phyloP scores from a whole-genome alignment of 2,113 vertebrate genomes.

The Percina caprodes region DNA sequence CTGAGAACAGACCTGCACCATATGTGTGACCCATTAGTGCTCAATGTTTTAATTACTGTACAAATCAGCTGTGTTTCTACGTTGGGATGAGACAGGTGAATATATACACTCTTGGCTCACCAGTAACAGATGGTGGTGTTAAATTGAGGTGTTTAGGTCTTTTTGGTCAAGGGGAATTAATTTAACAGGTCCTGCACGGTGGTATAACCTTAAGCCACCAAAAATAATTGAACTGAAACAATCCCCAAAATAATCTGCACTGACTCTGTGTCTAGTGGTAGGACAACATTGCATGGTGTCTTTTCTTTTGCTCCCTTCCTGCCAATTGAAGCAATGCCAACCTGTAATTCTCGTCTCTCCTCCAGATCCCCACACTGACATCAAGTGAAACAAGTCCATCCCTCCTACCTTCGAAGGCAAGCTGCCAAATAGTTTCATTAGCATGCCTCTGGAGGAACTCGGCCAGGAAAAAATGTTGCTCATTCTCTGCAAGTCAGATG shows the following conservation, averaged over 20 bases:
- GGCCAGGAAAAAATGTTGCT: slow-evolving; percentile 71
- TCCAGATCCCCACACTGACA: slow-evolving; percentile 74
- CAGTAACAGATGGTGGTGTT: slow-evolving; percentile 57
- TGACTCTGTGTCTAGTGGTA: slow-evolving; percentile 38
- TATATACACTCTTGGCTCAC: slow-evolving; percentile 27
- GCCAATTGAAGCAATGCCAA: slow-evolving; percentile 76
- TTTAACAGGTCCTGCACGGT: slow-evolving; percentile 15
- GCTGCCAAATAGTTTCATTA: slow-evolving; percentile 79
- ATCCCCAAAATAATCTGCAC: slow-evolving; percentile 61
- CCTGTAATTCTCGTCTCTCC: slow-evolving; percentile 77
- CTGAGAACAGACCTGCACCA: slow-evolving; percentile 55
- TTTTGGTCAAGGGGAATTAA: slow-evolving; percentile 17
- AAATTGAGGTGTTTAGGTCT: slow-evolving; percentile 46
- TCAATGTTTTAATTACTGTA: slow-evolving; percentile 71
- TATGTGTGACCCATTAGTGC: slow-evolving; percentile 66
- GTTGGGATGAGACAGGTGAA: slow-evolving; percentile 25
- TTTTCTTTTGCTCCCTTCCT: slow-evolving; percentile 56
- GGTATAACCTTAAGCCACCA: slow-evolving; percentile 31
- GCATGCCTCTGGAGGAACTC: slow-evolving; percentile 69
- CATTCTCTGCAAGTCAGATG: slow-evolving; percentile 68
- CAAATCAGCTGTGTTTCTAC: slow-evolving; percentile 55
- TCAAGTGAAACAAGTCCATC: slow-evolving; percentile 80
- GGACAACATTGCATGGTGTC: slow-evolving; percentile 50
- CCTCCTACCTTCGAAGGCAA: slow-evolving; percentile 72
- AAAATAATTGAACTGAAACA: slow-evolving; percentile 59